These are phyloP conservation scores for Champsocephalus gunnari DNA, from an alignment of 2,797 vertebrate genomes.

Conservation along the genomic window DNA sequence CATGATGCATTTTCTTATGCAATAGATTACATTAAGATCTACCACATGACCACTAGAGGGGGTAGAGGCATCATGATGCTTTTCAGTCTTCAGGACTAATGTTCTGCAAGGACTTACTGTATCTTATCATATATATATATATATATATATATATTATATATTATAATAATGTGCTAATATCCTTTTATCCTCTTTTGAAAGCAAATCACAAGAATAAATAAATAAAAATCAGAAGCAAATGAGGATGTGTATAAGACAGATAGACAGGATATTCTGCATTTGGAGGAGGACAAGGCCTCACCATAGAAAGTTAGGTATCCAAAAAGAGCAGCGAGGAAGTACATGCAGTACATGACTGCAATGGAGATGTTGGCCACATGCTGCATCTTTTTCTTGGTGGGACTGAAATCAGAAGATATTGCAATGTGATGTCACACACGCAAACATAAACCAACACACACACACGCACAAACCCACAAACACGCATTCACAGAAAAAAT, in stretches of 20 bases:
- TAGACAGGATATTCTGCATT: constrained; percentile 4
- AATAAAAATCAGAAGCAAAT: constrained; percentile 22
- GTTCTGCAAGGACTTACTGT: background rate
- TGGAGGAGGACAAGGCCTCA: constrained; percentile 77
- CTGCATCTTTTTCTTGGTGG: constrained; percentile 97
- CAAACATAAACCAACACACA: constrained; percentile 23
- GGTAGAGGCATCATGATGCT: constrained; percentile 7
- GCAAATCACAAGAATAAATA: constrained; percentile 16
- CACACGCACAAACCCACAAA: constrained; percentile 13
- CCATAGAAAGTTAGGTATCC: constrained; percentile 99
- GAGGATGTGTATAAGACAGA: background rate
- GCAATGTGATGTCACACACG: constrained; percentile 54
- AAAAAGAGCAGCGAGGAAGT: constrained; percentile 97
- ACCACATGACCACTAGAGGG: constrained; percentile 67
- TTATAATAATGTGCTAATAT: background rate
- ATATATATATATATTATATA: no score
- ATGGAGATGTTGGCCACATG: constrained; percentile 98
- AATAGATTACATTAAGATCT: background rate
- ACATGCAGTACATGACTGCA: constrained; percentile 96
- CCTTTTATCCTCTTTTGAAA: background rate
- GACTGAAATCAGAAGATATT: constrained; percentile 84
- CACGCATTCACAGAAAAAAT: constrained; percentile 19
- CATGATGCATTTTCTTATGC: background rate
- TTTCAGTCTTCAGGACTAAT: background rate
- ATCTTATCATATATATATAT: no score